Evolutionary conservation across 2,797 vertebrate genomes (phyloP), one percentile per base, ranked within the genome.

Genomic region (Miichthys miiuy): DNA sequence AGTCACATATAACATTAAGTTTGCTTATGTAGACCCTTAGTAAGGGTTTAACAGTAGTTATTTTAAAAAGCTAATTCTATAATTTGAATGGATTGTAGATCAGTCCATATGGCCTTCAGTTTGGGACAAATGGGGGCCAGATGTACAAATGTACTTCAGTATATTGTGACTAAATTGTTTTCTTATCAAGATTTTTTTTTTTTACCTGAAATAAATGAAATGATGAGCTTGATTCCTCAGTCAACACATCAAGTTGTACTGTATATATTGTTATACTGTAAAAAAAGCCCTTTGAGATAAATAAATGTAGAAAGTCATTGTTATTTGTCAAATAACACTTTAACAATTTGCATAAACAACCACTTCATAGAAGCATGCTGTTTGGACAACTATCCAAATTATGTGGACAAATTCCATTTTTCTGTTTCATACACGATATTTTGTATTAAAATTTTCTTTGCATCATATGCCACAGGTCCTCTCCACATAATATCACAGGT

Each of bases 1-100:
- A 88, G 97, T 99, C 89, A 99, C 97, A 47, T 99, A 99, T 87
- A 94, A 97, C 0, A 96, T 99, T 68, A 96, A 96, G 85, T 97
- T 99, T 78, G 98, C 98, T 81, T 98, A 97, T 83, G 92, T 92
- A 75, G 92, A 93, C 72, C 82, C 93, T 34, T 89, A 94, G 78
- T 74, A 72, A 79, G 27, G 66, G 38, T 55, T 30, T 56, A 27
- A 72, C 6, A 21, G 54, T 75, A 79, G 79, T 71, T 60, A 61
- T 55, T 70, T 81, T 79, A 72, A 80, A 72, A 73, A 66, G 30
- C n/a, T 73, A 68, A 79, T 79, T 87, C 71, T 88, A 80, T 90
- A 79, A 50, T 82, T 80, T 83, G 16, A 84, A 80, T 61, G 96
- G 97, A 96, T 97, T 97, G 98, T 98, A 95, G 97, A 98, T 96